Evolutionary conservation across 1,140 invertebrate species (phyloP).

Genomic region (Melanaphis sacchari): DNA sequence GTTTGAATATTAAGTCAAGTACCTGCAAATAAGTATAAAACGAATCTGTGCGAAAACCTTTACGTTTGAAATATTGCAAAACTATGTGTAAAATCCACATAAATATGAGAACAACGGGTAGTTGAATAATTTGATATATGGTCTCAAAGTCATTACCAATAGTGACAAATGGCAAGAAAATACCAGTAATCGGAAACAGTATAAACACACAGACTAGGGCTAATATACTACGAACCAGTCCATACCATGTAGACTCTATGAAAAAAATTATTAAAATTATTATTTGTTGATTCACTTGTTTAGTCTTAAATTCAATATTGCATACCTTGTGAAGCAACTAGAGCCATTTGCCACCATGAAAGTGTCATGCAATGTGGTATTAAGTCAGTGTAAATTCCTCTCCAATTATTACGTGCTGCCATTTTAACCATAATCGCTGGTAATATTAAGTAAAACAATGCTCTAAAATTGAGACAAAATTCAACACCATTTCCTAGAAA

Average conservation of each 20-base stretch:
- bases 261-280: not conserved
- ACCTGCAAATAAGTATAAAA: constrained; percentile 45
- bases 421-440: constrained; percentile 76
- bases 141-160: constrained; percentile 67
- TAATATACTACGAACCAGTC: constrained; percentile 76
- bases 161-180: constrained; percentile 78
- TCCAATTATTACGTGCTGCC: constrained; percentile 76
- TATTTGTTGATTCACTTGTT: not conserved
- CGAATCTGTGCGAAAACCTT: constrained; percentile 27
- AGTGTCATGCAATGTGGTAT: constrained; percentile 86
- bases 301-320: not conserved
- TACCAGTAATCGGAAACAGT: constrained; percentile 78
- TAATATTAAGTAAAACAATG: constrained; percentile 78
- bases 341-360: constrained; percentile 85
- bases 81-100: constrained; percentile 50
- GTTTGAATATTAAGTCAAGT: not conserved
- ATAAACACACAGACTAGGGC: constrained; percentile 78
- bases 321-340: constrained; percentile 75
- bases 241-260: constrained; percentile 68
- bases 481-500: constrained; percentile 74
- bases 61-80: constrained; percentile 37
- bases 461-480: constrained; percentile 82
- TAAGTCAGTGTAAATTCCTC: constrained; percentile 77
- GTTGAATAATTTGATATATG: constrained; percentile 38
- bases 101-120: constrained; percentile 17